Evolutionary conservation across 2,888 invertebrate species (phyloP).

Genomic region (Clunio marinus): DNA sequence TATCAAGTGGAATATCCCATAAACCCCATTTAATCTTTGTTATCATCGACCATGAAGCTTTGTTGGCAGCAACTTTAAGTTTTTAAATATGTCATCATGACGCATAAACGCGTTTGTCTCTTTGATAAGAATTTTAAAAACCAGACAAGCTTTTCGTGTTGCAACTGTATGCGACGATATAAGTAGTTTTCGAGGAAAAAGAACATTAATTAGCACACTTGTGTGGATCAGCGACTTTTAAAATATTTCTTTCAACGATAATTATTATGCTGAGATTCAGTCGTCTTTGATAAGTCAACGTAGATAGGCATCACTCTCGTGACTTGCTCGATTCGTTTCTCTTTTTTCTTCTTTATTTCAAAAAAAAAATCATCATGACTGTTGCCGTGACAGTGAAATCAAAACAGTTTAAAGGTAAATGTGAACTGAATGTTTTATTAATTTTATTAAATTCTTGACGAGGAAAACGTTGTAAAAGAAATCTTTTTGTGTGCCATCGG

Average conservation of each 20-base stretch:
- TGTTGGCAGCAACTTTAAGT: too few species aligned
- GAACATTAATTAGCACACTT: too few species aligned
- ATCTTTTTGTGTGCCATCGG: not conserved
- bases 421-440: not conserved
- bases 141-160: too few species aligned
- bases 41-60: too few species aligned
- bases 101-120: too few species aligned
- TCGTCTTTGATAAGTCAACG: not conserved
- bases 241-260: not conserved
- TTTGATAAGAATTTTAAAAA: too few species aligned
- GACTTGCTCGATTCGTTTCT: not conserved
- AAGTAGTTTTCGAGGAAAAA: too few species aligned
- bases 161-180: too few species aligned
- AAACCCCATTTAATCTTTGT: too few species aligned
- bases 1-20: not conserved
- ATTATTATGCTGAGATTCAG: not conserved
- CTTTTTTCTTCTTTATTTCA: too few species aligned
- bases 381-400: not conserved
- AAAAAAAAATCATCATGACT: not conserved
- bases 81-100: too few species aligned
- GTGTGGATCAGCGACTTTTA: too few species aligned
- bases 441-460: not conserved
- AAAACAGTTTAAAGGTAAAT: not conserved
- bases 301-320: not conserved
- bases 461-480: not conserved